phyloP scores from a whole-genome alignment of 2,113 vertebrate species.

The Albula goreensis region DNA sequence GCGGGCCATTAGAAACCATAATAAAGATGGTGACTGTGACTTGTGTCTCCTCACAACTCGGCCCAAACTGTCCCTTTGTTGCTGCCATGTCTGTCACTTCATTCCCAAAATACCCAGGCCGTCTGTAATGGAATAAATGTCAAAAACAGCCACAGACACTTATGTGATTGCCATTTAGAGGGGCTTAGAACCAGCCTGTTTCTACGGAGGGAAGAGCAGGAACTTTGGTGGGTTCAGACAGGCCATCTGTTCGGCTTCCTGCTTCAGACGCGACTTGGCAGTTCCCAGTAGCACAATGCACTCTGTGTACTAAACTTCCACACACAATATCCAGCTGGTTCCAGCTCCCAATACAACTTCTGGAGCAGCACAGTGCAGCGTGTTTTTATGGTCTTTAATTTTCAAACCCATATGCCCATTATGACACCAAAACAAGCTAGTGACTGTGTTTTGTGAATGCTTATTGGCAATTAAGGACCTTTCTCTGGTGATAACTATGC shows the following conservation, averaged over 20 bases:
- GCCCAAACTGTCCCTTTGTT: neutral
- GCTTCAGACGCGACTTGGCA: neutral
- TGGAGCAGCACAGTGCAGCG: neutral
- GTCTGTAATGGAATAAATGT: conserved; percentile 12
- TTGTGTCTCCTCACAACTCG: neutral
- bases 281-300: neutral
- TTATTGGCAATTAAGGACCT: neutral
- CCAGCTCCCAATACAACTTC: neutral
- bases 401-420: neutral
- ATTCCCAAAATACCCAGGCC: conserved; percentile 33
- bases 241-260: conserved; percentile 21
- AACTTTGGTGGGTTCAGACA: neutral
- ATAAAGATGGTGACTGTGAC: neutral
- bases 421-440: neutral
- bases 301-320: conserved; percentile 13
- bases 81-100: neutral
- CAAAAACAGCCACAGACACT: conserved; percentile 3
- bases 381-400: neutral
- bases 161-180: conserved; percentile 3
- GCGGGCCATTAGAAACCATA: neutral
- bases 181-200: conserved; percentile 21
- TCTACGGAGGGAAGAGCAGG: neutral
- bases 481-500: neutral
- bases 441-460: neutral
- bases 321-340: neutral